Percentiles rank a stretch among this genome's conserved stretches.
Evolutionary conservation across 2,797 vertebrate genomes (phyloP).

Genomic region (Fundulus diaphanus): DNA sequence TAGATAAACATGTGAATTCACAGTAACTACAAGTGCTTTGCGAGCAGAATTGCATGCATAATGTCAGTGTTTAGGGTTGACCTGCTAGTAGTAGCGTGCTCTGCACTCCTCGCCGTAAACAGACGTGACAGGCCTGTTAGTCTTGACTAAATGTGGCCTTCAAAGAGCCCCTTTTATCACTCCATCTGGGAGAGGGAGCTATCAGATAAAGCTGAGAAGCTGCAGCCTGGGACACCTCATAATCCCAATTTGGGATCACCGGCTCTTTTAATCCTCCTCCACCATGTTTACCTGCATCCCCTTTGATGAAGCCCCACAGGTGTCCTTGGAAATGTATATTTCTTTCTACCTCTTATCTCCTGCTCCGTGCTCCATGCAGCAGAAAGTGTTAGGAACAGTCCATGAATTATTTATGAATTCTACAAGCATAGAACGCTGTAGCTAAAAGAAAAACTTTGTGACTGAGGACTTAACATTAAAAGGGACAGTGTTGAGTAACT

Average conservation of each 20-base stretch:
- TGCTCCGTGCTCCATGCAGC: background rate
- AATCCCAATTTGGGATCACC: conserved; percentile 56
- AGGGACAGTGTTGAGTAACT: background rate
- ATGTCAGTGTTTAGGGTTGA: conserved; percentile 59
- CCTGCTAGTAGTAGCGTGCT: conserved; percentile 55
- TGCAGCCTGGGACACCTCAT: conserved; percentile 70
- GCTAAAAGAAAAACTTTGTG: background rate
- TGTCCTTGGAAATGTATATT: conserved; percentile 45
- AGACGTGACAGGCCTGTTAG: conserved; percentile 62
- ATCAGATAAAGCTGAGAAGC: conserved; percentile 75
- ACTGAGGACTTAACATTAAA: background rate
- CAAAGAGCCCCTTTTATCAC: conserved; percentile 81
- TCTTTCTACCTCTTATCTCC: conserved; percentile 10
- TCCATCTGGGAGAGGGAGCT: conserved; percentile 73
- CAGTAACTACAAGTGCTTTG: conserved; percentile 34
- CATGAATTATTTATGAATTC: background rate
- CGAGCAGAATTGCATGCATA: conserved; percentile 39
- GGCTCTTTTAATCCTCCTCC: conserved; percentile 76
- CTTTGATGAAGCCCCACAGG: conserved; percentile 76
- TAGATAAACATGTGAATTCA: conserved; percentile 24
- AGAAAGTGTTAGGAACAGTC: background rate
- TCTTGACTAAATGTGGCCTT: conserved; percentile 67
- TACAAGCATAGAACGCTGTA: background rate
- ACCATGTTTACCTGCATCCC: conserved; percentile 72
- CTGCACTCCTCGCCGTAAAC: conserved; percentile 67